Base-by-base conservation (phyloP, 2,113 vertebrate species). In the Bagarius yarrelli region DNA sequence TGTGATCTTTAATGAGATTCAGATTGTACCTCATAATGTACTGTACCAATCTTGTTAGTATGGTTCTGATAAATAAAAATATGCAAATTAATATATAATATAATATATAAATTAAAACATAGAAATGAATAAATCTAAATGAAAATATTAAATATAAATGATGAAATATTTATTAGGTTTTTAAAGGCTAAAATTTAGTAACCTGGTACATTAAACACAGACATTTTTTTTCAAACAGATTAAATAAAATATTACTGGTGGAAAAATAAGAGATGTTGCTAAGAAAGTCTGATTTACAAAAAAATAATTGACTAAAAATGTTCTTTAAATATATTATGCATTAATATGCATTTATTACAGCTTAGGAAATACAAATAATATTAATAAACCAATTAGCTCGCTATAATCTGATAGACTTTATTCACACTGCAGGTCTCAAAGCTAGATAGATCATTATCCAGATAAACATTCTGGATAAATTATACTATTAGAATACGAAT, bases 341-440 rank as follows among this genome's bases (percentile, higher is more conserved):
- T n/a, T n/a, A n/a, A n/a, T n/a, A n/a, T n/a, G n/a, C n/a, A n/a
- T n/a, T n/a, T n/a, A n/a, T n/a, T n/a, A n/a, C n/a, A n/a, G n/a
- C n/a, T n/a, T n/a, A n/a, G n/a, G n/a, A n/a, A n/a, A n/a, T 50
- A 73, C 36, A 44, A 27, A 57, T 55, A 60, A 23, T n/a, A 76
- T 61, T n/a, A n/a, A n/a, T 27, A 19, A 9, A n/a, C 13, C 23
- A 14, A 64, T 30, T 16, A 36, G 11, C 18, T 47, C 27, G 66
- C 27, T 32, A 2, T 21, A 25, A n/a, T 6, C 27, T 34, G 44
- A 34, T 59, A 13, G 19, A 50, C n/a, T n/a, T n/a, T n/a, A n/a
- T n/a, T n/a, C n/a, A n/a, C n/a, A n/a, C n/a, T n/a, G n/a, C n/a
- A n/a, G n/a, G n/a, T n/a, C n/a, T n/a, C n/a, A n/a, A n/a, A n/a